These are phyloP conservation scores for Theocolax elegans DNA, from an alignment of 1,140 invertebrate species.

Conservation along the genomic window DNA sequence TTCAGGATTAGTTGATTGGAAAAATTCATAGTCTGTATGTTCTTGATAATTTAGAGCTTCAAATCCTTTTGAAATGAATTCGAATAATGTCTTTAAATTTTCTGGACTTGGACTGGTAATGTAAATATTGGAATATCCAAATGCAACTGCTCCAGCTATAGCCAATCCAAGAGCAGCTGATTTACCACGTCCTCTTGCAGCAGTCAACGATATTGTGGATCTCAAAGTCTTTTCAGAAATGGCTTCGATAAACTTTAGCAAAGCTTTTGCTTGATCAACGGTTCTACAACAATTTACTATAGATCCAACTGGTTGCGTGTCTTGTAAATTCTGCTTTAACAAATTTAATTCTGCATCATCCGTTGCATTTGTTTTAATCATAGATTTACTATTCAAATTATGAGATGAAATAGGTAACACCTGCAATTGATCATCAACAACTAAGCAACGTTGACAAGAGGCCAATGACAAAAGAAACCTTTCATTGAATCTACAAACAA, in stretches of 20 bases:
- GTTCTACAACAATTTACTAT: constrained; percentile 94
- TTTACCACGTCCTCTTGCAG: constrained; percentile 96
- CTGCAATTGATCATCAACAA: constrained; percentile 93
- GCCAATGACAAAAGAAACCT: constrained; percentile 92
- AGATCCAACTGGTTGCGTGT: constrained; percentile 90
- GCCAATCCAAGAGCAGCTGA: constrained; percentile 97
- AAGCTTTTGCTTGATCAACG: constrained; percentile 91
- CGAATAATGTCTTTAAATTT: constrained; percentile 97
- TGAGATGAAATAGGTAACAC: constrained; percentile 94
- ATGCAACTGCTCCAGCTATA: constrained; percentile 85
- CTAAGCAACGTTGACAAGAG: constrained; percentile 87
- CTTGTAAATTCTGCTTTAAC: constrained; percentile 82
- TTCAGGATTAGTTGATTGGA: constrained; percentile 96
- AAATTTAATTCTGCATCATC: constrained; percentile 72
- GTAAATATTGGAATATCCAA: constrained; percentile 97
- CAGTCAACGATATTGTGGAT: constrained; percentile 94
- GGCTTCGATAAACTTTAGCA: constrained; percentile 94
- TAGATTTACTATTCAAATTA: constrained; percentile 81
- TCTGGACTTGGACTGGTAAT: constrained; percentile 98
- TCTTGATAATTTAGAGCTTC: constrained; percentile 96
- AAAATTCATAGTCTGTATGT: constrained; percentile 94
- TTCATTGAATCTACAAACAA: constrained; percentile 97
- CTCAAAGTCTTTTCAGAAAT: constrained; percentile 92
- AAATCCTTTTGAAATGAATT: constrained; percentile 97
- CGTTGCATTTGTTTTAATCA: constrained; percentile 67